Conservation (phyloP, 2,113 vertebrate genomes). For the Oenanthe oenanthe region DNA sequence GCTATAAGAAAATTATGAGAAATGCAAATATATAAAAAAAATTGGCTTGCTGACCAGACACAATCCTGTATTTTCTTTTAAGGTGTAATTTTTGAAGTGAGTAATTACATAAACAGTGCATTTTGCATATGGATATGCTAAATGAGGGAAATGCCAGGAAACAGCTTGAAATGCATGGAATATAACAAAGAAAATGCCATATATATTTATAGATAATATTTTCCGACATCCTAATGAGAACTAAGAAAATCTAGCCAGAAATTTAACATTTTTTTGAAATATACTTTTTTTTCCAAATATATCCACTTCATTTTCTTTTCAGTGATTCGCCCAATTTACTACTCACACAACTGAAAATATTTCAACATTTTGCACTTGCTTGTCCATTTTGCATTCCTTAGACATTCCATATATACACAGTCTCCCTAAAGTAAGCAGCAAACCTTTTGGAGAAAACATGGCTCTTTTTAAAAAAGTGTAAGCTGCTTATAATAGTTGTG, state of each 20-base stretch:
- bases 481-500: background rate
- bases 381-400: background rate
- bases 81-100: background rate
- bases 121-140: background rate
- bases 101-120: background rate
- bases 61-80: background rate
- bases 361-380: background rate
- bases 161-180: background rate
- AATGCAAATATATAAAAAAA: background rate
- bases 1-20: background rate
- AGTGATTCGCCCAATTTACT: background rate
- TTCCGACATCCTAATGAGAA: background rate
- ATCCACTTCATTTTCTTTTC: background rate
- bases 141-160: background rate
- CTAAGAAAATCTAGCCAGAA: background rate
- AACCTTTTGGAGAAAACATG: background rate
- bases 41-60: background rate
- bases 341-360: background rate
- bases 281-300: background rate
- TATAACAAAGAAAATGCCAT: background rate
- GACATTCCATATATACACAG: background rate
- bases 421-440: background rate
- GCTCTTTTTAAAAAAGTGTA: background rate
- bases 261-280: background rate
- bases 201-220: background rate